phyloP scores from a whole-genome alignment of 2,888 invertebrate species.

The Caenorhabditis sp. region DNA sequence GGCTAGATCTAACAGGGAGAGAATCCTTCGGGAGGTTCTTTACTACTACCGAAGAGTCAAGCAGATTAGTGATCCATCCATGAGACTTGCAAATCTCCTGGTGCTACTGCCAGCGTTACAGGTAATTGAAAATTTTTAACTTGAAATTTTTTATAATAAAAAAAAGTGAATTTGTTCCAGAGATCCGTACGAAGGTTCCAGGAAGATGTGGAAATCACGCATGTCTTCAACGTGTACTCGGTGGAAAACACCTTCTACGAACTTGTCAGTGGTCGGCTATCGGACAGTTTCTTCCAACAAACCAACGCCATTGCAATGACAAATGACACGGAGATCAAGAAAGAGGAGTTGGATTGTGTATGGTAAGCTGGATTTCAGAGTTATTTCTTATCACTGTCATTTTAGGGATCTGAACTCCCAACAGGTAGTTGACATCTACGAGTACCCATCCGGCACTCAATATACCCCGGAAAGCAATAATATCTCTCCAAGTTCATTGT shows the following conservation, averaged over 20 bases:
- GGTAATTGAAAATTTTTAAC: no score
- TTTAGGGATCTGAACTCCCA: constrained; percentile 45
- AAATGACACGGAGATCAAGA: constrained; percentile 32
- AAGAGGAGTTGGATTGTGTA: constrained; percentile 40
- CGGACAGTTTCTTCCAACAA: constrained; percentile 54
- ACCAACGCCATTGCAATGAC: neutral
- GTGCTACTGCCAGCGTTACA: constrained; percentile 68
- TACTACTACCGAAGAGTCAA: constrained; percentile 64
- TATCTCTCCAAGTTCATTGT: constrained; percentile 17
- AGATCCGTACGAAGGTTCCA: constrained; percentile 70
- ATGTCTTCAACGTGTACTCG: constrained; percentile 69
- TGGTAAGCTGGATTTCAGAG: constrained; percentile 19
- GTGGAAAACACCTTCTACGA: constrained; percentile 70
- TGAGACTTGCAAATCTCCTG: constrained; percentile 62
- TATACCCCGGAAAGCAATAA: constrained; percentile 24
- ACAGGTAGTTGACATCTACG: constrained; percentile 31
- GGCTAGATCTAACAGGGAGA: constrained; percentile 47
- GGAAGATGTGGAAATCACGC: constrained; percentile 71
- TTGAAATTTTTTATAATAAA: no score
- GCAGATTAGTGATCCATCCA: constrained; percentile 57
- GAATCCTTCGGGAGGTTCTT: constrained; percentile 61
- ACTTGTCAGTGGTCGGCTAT: constrained; percentile 66
- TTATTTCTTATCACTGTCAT: neutral
- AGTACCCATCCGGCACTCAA: constrained; percentile 12
- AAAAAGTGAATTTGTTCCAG: constrained; percentile 38